Evolutionary conservation across 1,140 invertebrate species (phyloP).

Genomic region (Wasmannia auropunctata): DNA sequence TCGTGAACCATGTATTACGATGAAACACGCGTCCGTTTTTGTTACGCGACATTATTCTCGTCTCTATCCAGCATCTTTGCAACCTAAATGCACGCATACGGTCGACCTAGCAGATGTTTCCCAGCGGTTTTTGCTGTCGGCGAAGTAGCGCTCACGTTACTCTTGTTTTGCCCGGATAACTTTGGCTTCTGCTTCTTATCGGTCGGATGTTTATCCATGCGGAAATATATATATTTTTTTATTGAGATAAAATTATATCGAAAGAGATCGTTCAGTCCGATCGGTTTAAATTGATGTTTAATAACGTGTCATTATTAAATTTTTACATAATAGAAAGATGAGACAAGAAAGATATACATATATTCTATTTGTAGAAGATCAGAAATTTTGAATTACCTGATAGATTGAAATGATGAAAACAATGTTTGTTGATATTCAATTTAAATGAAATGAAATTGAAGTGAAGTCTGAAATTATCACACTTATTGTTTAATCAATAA

Average conservation of each 20-base stretch:
- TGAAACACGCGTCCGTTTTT: conserved; percentile 2
- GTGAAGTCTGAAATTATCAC: neutral
- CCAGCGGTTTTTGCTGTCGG: conserved; percentile 3
- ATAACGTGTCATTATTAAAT: neutral
- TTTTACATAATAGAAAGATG: neutral
- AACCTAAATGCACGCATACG: conserved; percentile 11
- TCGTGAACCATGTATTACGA: neutral
- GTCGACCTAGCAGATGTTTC: conserved; percentile 1
- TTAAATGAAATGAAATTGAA: neutral
- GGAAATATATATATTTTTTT: conserved; percentile 19
- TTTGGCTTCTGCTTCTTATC: conserved; percentile 19
- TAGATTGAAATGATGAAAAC: conserved; percentile 2
- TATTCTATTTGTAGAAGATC: neutral
- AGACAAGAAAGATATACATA: neutral
- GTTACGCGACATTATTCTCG: conserved; percentile 10
- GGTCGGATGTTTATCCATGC: neutral
- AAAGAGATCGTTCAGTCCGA: neutral
- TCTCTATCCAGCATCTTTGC: conserved; percentile 33
- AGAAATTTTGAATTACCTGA: neutral
- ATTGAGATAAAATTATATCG: conserved; percentile 25
- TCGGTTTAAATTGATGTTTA: neutral
- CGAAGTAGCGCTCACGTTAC: neutral
- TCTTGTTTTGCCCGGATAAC: conserved; percentile 19
- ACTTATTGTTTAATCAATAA: neutral
- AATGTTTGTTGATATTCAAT: neutral